Conservation (phyloP, 2,113 vertebrate species). For the Thinocorus orbignyianus region DNA sequence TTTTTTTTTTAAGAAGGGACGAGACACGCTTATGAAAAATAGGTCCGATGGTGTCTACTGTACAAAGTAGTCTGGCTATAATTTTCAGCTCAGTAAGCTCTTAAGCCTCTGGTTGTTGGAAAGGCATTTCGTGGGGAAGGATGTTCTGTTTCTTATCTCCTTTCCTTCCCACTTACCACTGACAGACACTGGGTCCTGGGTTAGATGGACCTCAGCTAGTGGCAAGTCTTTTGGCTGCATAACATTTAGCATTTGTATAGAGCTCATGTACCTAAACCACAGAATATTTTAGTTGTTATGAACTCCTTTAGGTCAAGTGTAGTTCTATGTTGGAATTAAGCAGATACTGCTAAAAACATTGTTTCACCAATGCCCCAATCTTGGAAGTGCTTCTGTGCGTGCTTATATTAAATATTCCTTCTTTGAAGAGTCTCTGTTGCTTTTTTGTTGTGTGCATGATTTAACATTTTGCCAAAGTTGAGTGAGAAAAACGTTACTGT, state of each 20-base stretch:
- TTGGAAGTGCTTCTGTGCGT: neutral
- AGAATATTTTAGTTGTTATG: neutral
- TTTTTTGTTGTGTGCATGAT: neutral
- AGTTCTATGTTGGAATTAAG: neutral
- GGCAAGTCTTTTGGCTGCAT: neutral
- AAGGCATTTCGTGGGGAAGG: conserved; percentile 6
- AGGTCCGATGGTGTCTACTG: neutral
- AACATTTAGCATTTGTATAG: neutral
- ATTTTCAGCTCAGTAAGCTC: neutral
- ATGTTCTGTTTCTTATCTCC: conserved; percentile 14
- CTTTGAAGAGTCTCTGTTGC: neutral
- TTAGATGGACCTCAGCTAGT: neutral
- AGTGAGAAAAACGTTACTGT: neutral
- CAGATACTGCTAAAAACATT: neutral
- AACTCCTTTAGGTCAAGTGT: neutral
- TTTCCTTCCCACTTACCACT: neutral
- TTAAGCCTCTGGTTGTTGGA: neutral
- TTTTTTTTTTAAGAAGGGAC: neutral
- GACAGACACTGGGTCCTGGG: neutral
- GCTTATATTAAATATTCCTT: neutral
- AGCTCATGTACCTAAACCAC: neutral
- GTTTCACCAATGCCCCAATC: neutral
- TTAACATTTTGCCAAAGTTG: neutral
- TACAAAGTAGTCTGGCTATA: neutral
- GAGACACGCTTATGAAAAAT: neutral